Evolutionary conservation across 2,888 invertebrate genomes (phyloP).

Genomic region (Dynastes hyllus): DNA sequence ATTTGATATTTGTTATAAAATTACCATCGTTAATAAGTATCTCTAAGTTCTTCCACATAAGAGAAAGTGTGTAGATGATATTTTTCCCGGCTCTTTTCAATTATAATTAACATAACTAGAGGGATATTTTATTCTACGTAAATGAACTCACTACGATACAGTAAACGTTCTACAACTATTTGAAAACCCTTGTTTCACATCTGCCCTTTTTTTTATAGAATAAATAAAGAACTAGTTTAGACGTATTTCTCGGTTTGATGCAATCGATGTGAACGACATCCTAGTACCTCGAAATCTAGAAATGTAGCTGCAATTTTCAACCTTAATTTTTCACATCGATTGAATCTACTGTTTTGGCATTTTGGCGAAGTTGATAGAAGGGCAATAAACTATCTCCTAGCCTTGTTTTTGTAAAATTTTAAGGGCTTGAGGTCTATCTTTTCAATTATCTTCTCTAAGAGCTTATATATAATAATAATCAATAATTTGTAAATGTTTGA

Average conservation of each 20-base stretch:
- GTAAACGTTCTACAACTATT: constrained; percentile 28
- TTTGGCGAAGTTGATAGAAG: not conserved
- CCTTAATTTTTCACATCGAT: not conserved
- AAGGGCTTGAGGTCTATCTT: not conserved
- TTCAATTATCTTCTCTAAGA: not conserved
- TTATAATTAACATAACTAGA: constrained; percentile 2
- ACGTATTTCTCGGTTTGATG: not conserved
- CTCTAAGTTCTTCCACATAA: constrained; percentile 46
- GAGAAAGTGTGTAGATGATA: constrained; percentile 24
- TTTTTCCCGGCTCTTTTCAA: constrained; percentile 47
- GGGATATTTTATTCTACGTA: not conserved
- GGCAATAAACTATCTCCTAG: not conserved
- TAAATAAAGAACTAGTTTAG: not conserved
- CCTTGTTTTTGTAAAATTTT: not conserved
- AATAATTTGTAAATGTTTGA: not conserved
- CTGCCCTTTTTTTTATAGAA: constrained; percentile 15
- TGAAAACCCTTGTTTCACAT: constrained; percentile 10
- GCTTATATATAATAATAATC: not conserved
- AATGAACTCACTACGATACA: constrained; percentile 4
- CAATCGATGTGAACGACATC: not conserved
- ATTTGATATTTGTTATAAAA: not conserved
- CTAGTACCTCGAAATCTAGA: no score
- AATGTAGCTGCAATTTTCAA: not conserved
- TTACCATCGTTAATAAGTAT: constrained; percentile 38
- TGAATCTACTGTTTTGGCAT: no score